Conservation (phyloP, 2,888 invertebrate species). For the Pogonocherus hispidulus region DNA sequence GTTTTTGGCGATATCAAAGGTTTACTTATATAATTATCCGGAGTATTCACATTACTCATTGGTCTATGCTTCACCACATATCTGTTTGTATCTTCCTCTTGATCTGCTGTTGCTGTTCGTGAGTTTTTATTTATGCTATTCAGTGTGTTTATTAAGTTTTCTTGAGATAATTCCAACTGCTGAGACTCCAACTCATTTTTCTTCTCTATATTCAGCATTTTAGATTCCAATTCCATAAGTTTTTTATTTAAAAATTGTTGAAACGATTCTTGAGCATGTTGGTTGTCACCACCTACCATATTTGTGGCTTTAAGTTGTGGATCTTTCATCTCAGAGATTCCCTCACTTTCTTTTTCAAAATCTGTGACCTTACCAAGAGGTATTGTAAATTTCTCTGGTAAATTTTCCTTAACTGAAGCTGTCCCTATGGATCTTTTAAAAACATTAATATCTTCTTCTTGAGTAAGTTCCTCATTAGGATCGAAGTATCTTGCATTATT, state of each 20-base stretch:
- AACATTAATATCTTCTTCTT: not conserved
- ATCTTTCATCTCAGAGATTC: not conserved
- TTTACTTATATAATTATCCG: too few species aligned
- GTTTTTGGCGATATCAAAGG: not conserved
- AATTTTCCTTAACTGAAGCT: not conserved
- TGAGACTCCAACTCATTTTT: conserved; percentile 11
- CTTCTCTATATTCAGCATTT: conserved; percentile 15
- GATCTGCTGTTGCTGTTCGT: not conserved
- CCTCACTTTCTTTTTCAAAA: not conserved
- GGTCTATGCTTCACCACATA: too few species aligned
- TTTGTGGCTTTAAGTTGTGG: not conserved
- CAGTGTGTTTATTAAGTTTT: conserved; percentile 13
- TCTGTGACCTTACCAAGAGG: not conserved
- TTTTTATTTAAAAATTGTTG: conserved; percentile 23
- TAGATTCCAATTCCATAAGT: conserved; percentile 13
- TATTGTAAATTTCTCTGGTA: not conserved
- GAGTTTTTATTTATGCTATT: not conserved
- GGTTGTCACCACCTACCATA: too few species aligned
- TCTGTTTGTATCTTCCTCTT: too few species aligned
- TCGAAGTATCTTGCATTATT: not conserved
- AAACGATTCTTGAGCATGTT: not conserved
- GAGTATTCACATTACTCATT: not conserved
- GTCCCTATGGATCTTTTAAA: not conserved
- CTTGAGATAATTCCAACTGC: conserved; percentile 14
- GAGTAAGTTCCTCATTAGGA: not conserved